Conservation (phyloP, 2,797 vertebrate genomes). For the Sitta carolinensis region DNA sequence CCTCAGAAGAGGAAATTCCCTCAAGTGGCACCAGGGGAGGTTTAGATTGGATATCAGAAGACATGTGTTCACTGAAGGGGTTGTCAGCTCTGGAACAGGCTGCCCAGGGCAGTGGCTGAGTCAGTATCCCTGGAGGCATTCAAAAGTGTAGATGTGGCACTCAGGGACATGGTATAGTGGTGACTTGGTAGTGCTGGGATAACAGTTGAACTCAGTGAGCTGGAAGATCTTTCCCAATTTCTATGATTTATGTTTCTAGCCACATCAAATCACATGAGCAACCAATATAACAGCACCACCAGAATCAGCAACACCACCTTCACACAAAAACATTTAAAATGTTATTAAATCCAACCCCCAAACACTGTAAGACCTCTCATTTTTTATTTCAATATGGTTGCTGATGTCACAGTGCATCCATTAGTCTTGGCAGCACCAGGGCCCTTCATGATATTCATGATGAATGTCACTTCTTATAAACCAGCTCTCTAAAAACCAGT, state of each 20-base stretch:
- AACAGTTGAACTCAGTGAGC: not conserved
- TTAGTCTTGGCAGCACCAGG: not conserved
- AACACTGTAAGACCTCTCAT: not conserved
- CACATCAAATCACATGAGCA: fast-evolving
- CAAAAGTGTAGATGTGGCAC: not conserved
- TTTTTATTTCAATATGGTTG: not conserved
- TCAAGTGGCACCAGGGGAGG: not conserved
- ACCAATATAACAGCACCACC: not conserved
- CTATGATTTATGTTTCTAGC: not conserved
- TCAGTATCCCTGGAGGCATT: not conserved
- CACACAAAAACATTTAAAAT: not conserved
- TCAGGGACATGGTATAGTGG: not conserved
- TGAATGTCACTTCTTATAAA: not conserved
- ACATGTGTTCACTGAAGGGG: not conserved
- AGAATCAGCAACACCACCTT: not conserved
- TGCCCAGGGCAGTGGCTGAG: not conserved
- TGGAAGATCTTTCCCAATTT: not conserved
- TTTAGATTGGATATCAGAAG: not conserved
- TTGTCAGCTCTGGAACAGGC: not conserved
- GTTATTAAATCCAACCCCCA: not conserved
- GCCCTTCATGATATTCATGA: not conserved
- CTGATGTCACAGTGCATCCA: not conserved
- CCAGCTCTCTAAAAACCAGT: not conserved
- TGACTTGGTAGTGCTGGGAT: not conserved
- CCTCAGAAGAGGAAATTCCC: not conserved